Conservation (phyloP, 2,888 invertebrate genomes). For the Apotomis capreana region DNA sequence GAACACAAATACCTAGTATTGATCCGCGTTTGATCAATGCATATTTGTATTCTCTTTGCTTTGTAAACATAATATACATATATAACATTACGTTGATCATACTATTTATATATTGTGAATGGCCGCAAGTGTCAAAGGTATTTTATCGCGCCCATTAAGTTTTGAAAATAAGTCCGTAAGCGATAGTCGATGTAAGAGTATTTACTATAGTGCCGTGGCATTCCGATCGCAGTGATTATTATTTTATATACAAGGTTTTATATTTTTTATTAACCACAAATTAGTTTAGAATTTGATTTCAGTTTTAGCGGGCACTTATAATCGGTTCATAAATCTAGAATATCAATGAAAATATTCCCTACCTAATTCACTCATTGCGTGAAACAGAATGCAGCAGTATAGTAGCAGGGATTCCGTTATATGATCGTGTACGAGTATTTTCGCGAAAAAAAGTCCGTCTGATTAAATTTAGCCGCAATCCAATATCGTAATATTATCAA, state of each 20-base stretch:
- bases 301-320: neutral
- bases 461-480: neutral
- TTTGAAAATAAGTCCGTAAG: constrained; percentile 5
- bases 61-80: too few species aligned
- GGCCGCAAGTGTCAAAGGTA: neutral
- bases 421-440: neutral
- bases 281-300: neutral
- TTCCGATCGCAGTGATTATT: neutral
- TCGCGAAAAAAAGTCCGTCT: neutral
- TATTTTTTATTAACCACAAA: too few species aligned
- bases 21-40: too few species aligned
- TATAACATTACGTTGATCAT: neutral
- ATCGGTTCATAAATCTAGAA: too few species aligned
- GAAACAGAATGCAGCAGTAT: too few species aligned
- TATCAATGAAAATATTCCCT: too few species aligned
- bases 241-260: too few species aligned
- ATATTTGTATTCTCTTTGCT: neutral
- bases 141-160: neutral
- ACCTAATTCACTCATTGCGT: too few species aligned
- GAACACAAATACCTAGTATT: too few species aligned
- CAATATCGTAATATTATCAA: neutral
- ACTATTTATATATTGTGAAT: constrained; percentile 1
- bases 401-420: too few species aligned
- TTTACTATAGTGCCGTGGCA: constrained; percentile 9
- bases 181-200: constrained; percentile 10